phyloP scores from a whole-genome alignment of 1,140 invertebrate species.

The Scaptomyza pallida region DNA sequence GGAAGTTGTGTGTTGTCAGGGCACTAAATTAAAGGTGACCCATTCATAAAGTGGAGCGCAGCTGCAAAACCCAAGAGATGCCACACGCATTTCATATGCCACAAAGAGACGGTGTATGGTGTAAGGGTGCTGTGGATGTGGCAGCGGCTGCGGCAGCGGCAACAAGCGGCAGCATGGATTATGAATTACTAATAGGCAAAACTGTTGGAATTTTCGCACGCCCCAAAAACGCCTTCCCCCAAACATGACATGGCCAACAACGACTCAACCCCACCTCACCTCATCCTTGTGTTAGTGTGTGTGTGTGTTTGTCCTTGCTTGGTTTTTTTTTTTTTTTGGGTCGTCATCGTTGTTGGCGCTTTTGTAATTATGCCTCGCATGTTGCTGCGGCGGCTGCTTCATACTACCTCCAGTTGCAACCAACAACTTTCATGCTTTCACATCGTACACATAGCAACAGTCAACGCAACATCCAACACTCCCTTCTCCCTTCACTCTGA shows the following conservation, averaged over 20 bases:
- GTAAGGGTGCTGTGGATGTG: background rate
- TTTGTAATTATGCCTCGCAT: conserved; percentile 68
- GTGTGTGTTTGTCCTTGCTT: background rate
- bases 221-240: conserved; percentile 19
- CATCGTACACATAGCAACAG: too few relatives aligned
- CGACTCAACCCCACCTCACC: background rate
- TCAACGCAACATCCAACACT: conserved; percentile 21
- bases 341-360: conserved; percentile 51
- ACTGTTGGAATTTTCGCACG: conserved; percentile 75
- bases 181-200: conserved; percentile 76
- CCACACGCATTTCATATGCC: conserved; percentile 7
- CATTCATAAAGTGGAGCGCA: conserved; percentile 61
- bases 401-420: background rate
- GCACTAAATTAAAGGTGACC: conserved; percentile 69
- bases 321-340: conserved; percentile 32
- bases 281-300: background rate
- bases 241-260: conserved; percentile 5
- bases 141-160: background rate
- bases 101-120: background rate
- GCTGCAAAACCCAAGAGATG: conserved; percentile 10
- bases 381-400: background rate
- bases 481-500: background rate
- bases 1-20: conserved; percentile 52
- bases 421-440: background rate
- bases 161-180: conserved; percentile 46